Evolutionary conservation across 2,888 invertebrate species (phyloP), one percentile per base, ranked within the genome.

Genomic region (Lithophane semibrunnea): DNA sequence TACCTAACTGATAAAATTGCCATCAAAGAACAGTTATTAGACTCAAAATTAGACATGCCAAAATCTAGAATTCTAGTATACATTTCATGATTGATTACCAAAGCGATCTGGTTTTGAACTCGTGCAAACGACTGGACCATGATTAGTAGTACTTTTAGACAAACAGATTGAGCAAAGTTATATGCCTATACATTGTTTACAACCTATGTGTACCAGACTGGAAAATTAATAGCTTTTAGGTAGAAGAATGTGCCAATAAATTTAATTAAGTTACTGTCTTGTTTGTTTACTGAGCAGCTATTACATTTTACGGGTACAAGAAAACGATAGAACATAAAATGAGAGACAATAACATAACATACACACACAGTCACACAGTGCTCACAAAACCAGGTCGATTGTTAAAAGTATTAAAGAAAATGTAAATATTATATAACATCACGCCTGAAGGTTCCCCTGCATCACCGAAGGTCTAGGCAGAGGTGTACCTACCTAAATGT

Each of bases 291-390:
- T 24, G 21, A 49, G 61, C 52, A 12, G 42, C 3, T 66, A 24
- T 75, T 56, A 74, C 18, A 47, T 58, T 70, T 58, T 37, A 49
- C 47, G 47, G 37, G 16, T 7, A 60, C 24, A 49, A 52, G n/a
- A 37, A 3, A 73, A 63, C 29, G 54, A 73, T 44, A 29, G 8
- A 29, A 54, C 54, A 54, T 44, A n/a, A 24, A 75, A 54, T 47
- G 3, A 47, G 52, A 21, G 16, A 47, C 12, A 29, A 56, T 47
- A 18, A 47, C 49, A 56, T 47, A 18, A 47, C 49, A 37, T 67
- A 58, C 24, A 24, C 12, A 54, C 47, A 54, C 29, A n/a, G 52
- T 7, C 5, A 24, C 21, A 61, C 12, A 21, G 37, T 49, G 1
- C 29, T 29, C 29, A 37, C 29, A 58, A 58, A 60, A 24, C n/a